Conservation (phyloP, 2,113 vertebrate genomes). For the Nothobranchius furzeri region DNA sequence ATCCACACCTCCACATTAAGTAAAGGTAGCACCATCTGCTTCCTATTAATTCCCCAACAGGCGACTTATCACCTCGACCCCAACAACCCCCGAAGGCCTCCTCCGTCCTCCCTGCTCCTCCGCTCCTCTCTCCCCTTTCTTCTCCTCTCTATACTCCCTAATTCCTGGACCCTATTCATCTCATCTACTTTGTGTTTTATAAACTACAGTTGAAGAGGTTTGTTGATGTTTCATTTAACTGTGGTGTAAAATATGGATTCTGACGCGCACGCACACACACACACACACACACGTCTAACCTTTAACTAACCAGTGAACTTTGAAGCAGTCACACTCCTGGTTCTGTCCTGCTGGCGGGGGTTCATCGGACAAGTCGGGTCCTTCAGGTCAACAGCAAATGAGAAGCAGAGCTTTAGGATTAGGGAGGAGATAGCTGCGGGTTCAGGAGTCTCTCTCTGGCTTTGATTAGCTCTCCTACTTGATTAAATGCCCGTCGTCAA, state of each 20-base stretch:
- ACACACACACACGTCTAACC: slow-evolving; percentile 43
- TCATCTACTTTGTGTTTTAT: slow-evolving; percentile 58
- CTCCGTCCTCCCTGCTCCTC: slow-evolving; percentile 64
- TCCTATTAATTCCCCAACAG: slow-evolving; percentile 78
- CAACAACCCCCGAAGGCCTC: slow-evolving; percentile 62
- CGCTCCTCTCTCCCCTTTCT: slow-evolving; percentile 38
- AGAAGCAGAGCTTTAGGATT: slow-evolving; percentile 75
- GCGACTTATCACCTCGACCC: slow-evolving; percentile 78
- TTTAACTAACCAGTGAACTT: slow-evolving; percentile 53
- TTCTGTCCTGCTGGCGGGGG: slow-evolving; percentile 51
- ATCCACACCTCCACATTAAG: slow-evolving; percentile 70
- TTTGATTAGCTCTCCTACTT: slow-evolving; percentile 76
- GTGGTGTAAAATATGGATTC: slow-evolving; percentile 62
- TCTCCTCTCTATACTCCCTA: slow-evolving; percentile 53
- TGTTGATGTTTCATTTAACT: slow-evolving; percentile 70
- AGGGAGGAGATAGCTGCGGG: slow-evolving; percentile 68
- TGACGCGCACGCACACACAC: slow-evolving; percentile 28
- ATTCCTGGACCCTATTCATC: slow-evolving; percentile 69
- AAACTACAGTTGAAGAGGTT: slow-evolving; percentile 61
- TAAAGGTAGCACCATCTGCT: slow-evolving; percentile 79
- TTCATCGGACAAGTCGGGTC: slow-evolving; percentile 68
- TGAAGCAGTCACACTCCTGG: slow-evolving; percentile 31
- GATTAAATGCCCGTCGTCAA: slow-evolving; percentile 74
- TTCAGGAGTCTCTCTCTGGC: slow-evolving; percentile 73
- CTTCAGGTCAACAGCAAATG: slow-evolving; percentile 71